phyloP scores from a whole-genome alignment of 2,888 invertebrate genomes.

The Chesias legatella region DNA sequence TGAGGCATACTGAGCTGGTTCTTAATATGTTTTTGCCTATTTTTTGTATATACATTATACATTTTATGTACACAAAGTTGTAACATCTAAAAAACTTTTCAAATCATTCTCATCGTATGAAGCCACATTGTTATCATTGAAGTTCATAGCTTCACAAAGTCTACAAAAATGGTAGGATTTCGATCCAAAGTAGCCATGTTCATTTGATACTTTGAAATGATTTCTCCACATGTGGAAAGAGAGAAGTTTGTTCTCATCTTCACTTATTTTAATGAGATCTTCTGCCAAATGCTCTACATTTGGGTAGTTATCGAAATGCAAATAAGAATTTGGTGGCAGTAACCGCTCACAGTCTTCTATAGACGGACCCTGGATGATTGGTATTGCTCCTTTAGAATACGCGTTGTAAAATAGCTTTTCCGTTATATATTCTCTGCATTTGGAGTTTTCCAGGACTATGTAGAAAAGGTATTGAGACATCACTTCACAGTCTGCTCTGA shows the following conservation, averaged over 20 bases:
- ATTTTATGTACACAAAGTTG: constrained; percentile 18
- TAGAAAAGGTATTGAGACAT: constrained; percentile 84
- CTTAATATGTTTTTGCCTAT: too few species aligned
- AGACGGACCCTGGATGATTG: constrained; percentile 83
- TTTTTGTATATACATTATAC: background rate
- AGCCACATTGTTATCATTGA: constrained; percentile 50
- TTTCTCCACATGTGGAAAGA: constrained; percentile 82
- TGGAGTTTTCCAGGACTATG: constrained; percentile 85
- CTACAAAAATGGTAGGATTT: constrained; percentile 79
- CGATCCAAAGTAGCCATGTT: constrained; percentile 82
- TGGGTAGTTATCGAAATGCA: constrained; percentile 80
- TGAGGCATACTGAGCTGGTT: too few species aligned
- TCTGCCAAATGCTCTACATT: constrained; percentile 71
- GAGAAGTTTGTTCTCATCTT: constrained; percentile 47
- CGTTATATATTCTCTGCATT: constrained; percentile 85
- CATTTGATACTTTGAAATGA: constrained; percentile 71
- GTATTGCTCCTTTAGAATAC: constrained; percentile 81
- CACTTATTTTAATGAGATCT: constrained; percentile 70
- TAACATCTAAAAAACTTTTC: constrained; percentile 18
- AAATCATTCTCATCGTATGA: constrained; percentile 21
- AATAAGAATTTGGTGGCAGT: constrained; percentile 82
- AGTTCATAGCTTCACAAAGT: constrained; percentile 80
- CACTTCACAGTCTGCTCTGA: constrained; percentile 77
- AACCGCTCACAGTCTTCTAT: constrained; percentile 67
- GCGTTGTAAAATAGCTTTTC: constrained; percentile 86